Evolutionary conservation across 2,113 vertebrate species (phyloP), one percentile per base, ranked within the genome.

Genomic region (Phasianus colchicus): DNA sequence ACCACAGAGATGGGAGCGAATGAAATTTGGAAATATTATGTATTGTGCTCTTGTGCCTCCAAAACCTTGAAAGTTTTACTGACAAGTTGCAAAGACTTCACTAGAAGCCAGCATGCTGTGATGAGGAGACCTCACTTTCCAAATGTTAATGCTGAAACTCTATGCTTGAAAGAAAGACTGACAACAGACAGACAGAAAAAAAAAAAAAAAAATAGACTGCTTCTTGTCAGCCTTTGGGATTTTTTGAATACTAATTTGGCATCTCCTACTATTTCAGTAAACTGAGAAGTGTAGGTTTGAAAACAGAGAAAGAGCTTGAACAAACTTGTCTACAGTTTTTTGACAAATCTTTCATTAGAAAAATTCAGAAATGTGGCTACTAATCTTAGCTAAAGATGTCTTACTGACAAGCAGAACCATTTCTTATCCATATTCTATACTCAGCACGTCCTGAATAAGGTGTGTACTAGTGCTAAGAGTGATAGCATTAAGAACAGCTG

Each of bases 271-370:
- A 90, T 89, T 94, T 79, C 24, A 78, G 90, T 75, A 48, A 75
- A 70, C 66, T 74, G 86, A 91, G 83, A 83, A 90, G 92, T 77
- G 52, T 54, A 77, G 42, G 57, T 92, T 96, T 89, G 89, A 79
- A 97, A 97, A 89, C 40, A 73, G 70, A 95, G 83, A 91, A 83
- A 87, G 63, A 52, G 86, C 92, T 96, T 86, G 84, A 96, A 97
- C 34, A 94, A 96, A 94, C 60, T 58, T 94, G 66, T 66, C 85
- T 90, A 75, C 83, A 95, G 96, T 81, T 60, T 63, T 95, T 88
- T 82, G 82, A 91, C 69, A 96, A 96, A 97, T 86, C 74, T 96
- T 95, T 95, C 86, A 79, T 81, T 92, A 71, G 7, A 87, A 75
- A 93, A 95, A 95, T 52, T 95, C 88, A 22, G 47, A 93, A 91